phyloP scores from a whole-genome alignment of 1,140 invertebrate genomes.

The Psilanteris sp. region DNA sequence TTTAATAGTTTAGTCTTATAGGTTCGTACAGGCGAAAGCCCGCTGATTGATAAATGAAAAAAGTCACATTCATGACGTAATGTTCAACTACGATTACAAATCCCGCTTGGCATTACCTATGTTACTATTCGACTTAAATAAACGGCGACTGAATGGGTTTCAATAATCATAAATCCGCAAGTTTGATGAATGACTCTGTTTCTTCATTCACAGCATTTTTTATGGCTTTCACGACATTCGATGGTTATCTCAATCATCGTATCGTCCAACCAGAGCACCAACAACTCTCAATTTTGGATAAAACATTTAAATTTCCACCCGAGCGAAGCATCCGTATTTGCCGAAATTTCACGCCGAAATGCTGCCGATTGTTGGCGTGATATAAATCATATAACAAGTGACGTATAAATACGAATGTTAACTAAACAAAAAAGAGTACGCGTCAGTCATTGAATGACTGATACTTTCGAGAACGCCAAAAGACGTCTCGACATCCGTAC shows the following conservation, averaged over 20 bases:
- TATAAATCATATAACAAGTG: slow-evolving; percentile 33
- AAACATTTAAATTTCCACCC: slow-evolving; percentile 3
- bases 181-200: slow-evolving; percentile 39
- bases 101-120: slow-evolving; percentile 15
- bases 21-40: background rate
- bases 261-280: slow-evolving; percentile 2
- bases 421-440: slow-evolving; percentile 58
- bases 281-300: slow-evolving; percentile 6
- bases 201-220: slow-evolving; percentile 27
- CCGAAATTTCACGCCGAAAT: background rate
- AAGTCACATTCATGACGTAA: slow-evolving; percentile 5
- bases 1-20: background rate
- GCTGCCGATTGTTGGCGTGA: slow-evolving; percentile 13
- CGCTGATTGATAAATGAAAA: slow-evolving; percentile 23
- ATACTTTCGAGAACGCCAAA: slow-evolving; percentile 45
- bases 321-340: background rate
- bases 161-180: slow-evolving; percentile 15
- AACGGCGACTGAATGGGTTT: slow-evolving; percentile 17
- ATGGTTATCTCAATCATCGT: slow-evolving; percentile 27
- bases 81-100: slow-evolving; percentile 10
- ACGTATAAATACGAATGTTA: slow-evolving; percentile 50
- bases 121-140: slow-evolving; percentile 26
- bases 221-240: slow-evolving; percentile 10
- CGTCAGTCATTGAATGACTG: slow-evolving; percentile 64
- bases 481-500: slow-evolving; percentile 52